Evolutionary conservation across 2,888 invertebrate species (phyloP).

Genomic region (Physocephala rufipes): DNA sequence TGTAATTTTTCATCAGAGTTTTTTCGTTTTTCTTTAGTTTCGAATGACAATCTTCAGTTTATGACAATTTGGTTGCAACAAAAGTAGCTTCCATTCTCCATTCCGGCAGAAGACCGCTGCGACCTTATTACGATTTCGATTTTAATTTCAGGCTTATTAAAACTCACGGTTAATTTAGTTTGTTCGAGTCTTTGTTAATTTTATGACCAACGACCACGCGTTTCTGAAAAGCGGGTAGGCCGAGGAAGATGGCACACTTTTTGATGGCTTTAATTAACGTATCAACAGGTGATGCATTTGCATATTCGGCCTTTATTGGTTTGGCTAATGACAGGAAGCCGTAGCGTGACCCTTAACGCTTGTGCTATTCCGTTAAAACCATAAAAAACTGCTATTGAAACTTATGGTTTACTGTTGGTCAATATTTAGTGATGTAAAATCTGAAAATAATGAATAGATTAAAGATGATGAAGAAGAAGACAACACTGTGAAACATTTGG

Average conservation of each 20-base stretch:
- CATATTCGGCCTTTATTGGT: not conserved
- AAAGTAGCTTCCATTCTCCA: too few species aligned
- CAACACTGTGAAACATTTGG: too few species aligned
- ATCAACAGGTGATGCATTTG: not conserved
- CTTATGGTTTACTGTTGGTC: constrained; percentile 35
- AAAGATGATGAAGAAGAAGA: not conserved
- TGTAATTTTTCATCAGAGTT: too few species aligned
- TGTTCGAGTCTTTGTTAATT: too few species aligned
- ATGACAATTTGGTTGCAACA: too few species aligned
- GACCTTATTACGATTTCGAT: too few species aligned
- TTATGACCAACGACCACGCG: not conserved
- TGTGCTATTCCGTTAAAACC: constrained; percentile 27
- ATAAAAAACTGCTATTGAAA: too few species aligned
- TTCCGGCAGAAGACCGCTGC: too few species aligned
- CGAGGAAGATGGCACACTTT: constrained; percentile 56
- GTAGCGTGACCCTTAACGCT: constrained; percentile 47
- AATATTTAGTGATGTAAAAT: constrained; percentile 20
- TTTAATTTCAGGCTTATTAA: too few species aligned
- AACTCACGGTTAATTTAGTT: too few species aligned
- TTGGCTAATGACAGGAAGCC: not conserved
- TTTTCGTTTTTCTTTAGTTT: too few species aligned
- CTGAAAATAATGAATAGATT: not conserved
- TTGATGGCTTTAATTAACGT: constrained; percentile 12
- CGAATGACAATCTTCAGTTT: not conserved
- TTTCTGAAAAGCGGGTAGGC: not conserved